These are phyloP conservation scores for Eulemur macaco DNA, from an alignment of 2,113 vertebrate species.

Conservation along the genomic window DNA sequence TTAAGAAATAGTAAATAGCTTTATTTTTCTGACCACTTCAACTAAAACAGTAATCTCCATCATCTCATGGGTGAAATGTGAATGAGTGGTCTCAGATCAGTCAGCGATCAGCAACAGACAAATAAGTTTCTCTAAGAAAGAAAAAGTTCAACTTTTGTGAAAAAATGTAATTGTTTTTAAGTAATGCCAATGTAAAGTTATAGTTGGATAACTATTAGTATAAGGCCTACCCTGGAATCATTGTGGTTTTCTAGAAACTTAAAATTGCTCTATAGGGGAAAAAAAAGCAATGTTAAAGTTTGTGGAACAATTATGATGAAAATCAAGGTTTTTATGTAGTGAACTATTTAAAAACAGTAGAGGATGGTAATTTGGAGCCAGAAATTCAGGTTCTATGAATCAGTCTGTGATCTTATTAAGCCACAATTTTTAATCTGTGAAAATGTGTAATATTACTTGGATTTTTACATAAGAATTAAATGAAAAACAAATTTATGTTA, in stretches of 20 bases:
- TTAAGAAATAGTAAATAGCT: conserved; percentile 56
- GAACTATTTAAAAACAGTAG: neutral
- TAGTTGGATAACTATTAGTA: neutral
- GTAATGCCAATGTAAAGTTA: neutral
- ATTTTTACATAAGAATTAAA: neutral
- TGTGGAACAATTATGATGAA: neutral
- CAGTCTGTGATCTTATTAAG: neutral
- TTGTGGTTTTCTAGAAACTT: neutral
- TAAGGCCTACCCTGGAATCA: neutral
- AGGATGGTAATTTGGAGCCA: neutral
- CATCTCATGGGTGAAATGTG: neutral
- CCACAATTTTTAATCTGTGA: neutral
- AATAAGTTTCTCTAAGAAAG: neutral
- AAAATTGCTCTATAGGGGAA: neutral
- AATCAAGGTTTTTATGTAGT: neutral
- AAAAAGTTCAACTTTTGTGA: neutral
- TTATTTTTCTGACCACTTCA: neutral
- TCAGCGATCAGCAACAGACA: neutral
- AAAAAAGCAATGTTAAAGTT: neutral
- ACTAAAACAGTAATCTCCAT: conserved; percentile 58
- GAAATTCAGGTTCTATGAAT: neutral
- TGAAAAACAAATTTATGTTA: neutral
- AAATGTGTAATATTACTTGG: neutral
- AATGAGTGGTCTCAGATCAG: conserved; percentile 67
- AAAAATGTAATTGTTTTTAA: neutral